A percentile compares a stretch with the other conserved stretches of the same genome.
phyloP scores from a whole-genome alignment of 37 sponge, comb jelly and placozoan species.

The Ephydatia muelleri region DNA sequence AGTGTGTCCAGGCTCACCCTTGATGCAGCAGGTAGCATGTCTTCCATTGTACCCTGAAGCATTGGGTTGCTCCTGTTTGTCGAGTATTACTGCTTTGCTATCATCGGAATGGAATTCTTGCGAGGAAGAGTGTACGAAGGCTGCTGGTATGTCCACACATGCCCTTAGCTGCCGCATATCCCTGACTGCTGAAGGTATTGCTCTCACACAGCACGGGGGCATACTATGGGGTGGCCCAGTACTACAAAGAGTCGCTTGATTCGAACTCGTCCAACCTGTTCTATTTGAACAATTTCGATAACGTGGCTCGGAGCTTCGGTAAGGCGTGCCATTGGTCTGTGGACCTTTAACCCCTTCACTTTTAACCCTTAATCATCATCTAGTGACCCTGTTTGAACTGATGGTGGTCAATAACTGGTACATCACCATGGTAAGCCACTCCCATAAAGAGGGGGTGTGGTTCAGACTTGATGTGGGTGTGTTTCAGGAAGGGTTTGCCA shows the following conservation, averaged over 20 bases:
- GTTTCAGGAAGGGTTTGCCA: slow-evolving; percentile 64
- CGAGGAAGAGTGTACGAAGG: slow-evolving; percentile 17
- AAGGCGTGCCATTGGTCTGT: neutral
- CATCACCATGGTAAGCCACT: slow-evolving; percentile 72
- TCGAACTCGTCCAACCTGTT: slow-evolving; percentile 22
- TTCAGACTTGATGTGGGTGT: neutral
- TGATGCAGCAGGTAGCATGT: neutral
- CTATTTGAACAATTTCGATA: slow-evolving; percentile 84
- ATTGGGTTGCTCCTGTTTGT: slow-evolving; percentile 47
- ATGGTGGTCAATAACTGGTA: slow-evolving; percentile 93
- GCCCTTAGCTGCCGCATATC: neutral
- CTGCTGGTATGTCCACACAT: slow-evolving; percentile 50
- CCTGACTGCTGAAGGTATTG: neutral
- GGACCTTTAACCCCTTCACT: neutral
- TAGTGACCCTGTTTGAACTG: slow-evolving; percentile 81
- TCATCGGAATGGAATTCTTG: slow-evolving; percentile 84
- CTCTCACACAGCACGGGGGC: slow-evolving; percentile 20
- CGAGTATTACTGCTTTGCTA: slow-evolving; percentile 78
- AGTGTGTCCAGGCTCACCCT: neutral
- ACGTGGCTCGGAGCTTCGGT: slow-evolving; percentile 72
- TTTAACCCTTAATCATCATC: neutral
- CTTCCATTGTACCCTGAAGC: slow-evolving; percentile 10
- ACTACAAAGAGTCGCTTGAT: slow-evolving; percentile 11
- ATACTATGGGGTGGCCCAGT: slow-evolving; percentile 32
- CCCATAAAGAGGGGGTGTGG: neutral